phyloP scores from a whole-genome alignment of 2,797 vertebrate species.

The Ictinia mississippiensis region DNA sequence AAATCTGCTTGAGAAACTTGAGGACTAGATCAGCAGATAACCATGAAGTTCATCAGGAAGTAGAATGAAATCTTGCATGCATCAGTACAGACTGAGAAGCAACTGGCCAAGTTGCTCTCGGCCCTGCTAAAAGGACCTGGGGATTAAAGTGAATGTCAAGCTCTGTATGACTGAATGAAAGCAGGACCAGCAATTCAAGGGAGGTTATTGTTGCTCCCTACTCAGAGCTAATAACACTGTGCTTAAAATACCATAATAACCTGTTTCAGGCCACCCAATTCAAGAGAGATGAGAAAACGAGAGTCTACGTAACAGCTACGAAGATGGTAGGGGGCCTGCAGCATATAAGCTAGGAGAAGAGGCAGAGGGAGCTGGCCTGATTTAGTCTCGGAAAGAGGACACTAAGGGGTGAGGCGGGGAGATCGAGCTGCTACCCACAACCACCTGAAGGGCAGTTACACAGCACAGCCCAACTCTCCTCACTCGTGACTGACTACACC shows the following conservation, averaged over 20 bases:
- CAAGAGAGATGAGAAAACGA: not conserved
- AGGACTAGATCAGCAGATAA: not conserved
- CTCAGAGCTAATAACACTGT: not conserved
- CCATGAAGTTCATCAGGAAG: not conserved
- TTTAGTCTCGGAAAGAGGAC: not conserved
- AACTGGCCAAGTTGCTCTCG: not conserved
- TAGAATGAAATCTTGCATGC: not conserved
- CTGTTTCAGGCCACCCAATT: not conserved
- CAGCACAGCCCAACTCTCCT: rapidly evolving
- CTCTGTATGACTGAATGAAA: not conserved
- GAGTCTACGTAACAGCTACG: not conserved
- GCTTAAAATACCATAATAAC: not conserved
- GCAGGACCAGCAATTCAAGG: not conserved
- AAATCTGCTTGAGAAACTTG: not conserved
- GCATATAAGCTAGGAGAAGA: not conserved
- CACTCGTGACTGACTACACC: rapidly evolving
- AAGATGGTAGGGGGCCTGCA: not conserved
- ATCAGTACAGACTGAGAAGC: not conserved
- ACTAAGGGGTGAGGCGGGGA: rapidly evolving
- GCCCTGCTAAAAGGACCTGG: not conserved
- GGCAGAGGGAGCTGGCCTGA: not conserved
- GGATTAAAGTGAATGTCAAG: not conserved
- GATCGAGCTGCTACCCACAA: not conserved
- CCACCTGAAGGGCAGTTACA: not conserved
- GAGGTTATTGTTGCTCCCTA: not conserved